Percentiles rank a stretch among this genome's conserved stretches.
Conservation (phyloP, 2,113 vertebrate genomes). For the Xyliphius kryptos region DNA sequence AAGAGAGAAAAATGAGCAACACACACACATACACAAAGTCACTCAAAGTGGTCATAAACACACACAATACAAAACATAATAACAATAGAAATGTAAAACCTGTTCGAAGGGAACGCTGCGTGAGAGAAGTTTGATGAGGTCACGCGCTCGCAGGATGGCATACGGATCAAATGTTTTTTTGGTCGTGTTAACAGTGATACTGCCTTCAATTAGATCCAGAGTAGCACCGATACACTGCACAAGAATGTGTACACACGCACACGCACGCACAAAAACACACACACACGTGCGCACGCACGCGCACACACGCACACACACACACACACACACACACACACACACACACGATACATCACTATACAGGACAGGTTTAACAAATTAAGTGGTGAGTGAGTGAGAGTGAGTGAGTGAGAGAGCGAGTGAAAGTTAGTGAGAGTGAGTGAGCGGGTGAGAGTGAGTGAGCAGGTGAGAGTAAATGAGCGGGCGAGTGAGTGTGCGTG, state of each 20-base stretch:
- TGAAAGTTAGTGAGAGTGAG: neutral
- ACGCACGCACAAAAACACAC: constrained; percentile 14
- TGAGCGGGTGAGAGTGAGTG: neutral
- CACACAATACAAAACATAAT: neutral
- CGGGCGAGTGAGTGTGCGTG: no score
- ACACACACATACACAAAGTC: neutral
- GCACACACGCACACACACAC: neutral
- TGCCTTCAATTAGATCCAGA: constrained; percentile 93
- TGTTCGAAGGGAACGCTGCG: constrained; percentile 95
- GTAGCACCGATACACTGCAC: constrained; percentile 75
- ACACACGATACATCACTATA: neutral
- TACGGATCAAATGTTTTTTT: constrained; percentile 95
- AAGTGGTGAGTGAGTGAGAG: no score
- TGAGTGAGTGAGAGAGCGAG: no score
- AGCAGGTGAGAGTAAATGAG: no score
- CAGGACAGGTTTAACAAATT: no score
- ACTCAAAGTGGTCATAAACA: neutral
- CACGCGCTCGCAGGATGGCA: constrained; percentile 82
- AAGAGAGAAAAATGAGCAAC: no score
- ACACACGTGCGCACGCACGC: neutral
- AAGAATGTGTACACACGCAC: neutral
- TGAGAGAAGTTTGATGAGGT: constrained; percentile 89
- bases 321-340: neutral
- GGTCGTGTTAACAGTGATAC: constrained; percentile 84
- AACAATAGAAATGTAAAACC: constrained; percentile 53